Percentiles rank a stretch among this genome's conserved stretches.
phyloP scores from a whole-genome alignment of 1,140 invertebrate species.

The Oryctes rhinoceros region DNA sequence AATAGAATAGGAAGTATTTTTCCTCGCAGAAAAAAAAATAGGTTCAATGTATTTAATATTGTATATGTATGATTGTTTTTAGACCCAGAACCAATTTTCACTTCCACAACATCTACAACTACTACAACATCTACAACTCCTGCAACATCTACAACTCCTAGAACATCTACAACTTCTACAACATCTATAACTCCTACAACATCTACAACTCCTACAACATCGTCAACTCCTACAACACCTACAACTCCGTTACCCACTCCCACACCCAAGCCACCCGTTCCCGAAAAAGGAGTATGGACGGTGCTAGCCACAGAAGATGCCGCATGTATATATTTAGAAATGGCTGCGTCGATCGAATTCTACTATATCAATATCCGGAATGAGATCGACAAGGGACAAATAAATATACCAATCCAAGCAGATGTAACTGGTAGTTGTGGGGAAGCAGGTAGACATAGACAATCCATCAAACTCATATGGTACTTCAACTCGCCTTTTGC shows the following conservation, averaged over 20 bases:
- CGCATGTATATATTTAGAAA: slow-evolving; percentile 69
- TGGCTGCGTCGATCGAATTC: slow-evolving; percentile 71
- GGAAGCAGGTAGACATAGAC: background rate
- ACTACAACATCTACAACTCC: background rate
- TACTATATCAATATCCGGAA: slow-evolving; percentile 59
- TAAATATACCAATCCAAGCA: slow-evolving; percentile 21
- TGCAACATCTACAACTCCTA: slow-evolving; percentile 6
- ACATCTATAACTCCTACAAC: slow-evolving; percentile 34
- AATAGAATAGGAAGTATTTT: too few relatives aligned
- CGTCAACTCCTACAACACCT: slow-evolving; percentile 54
- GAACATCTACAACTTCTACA: background rate
- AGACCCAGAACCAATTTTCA: too few relatives aligned
- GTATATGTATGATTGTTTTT: too few relatives aligned
- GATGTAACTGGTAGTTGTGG: background rate
- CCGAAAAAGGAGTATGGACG: slow-evolving; percentile 63
- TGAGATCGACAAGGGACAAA: slow-evolving; percentile 10
- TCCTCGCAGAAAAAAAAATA: too few relatives aligned
- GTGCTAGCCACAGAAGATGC: slow-evolving; percentile 59
- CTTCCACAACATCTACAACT: slow-evolving; percentile 38
- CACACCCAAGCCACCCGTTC: slow-evolving; percentile 47
- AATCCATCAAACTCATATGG: background rate
- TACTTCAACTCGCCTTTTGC: background rate
- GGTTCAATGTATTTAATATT: too few relatives aligned
- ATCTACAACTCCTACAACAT: slow-evolving; percentile 37
- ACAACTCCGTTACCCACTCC: background rate